phyloP scores from a whole-genome alignment of 2,888 invertebrate genomes.

The Cheilosia pagana region DNA sequence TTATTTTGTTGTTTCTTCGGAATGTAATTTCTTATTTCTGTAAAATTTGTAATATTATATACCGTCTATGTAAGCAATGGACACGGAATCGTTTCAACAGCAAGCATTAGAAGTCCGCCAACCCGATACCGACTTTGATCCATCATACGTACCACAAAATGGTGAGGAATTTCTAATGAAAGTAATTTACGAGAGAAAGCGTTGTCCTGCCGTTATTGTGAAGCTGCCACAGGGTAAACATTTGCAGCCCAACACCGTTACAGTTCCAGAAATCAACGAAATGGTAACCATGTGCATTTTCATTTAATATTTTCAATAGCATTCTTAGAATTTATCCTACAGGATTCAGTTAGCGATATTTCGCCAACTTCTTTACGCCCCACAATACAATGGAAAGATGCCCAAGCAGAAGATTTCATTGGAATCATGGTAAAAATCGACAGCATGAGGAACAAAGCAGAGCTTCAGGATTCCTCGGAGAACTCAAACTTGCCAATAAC shows the following conservation, averaged over 20 bases:
- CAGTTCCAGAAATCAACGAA: constrained; percentile 58
- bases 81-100: constrained; percentile 80
- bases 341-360: constrained; percentile 75
- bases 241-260: constrained; percentile 49
- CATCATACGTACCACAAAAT: constrained; percentile 78
- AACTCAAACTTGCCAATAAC: constrained; percentile 77
- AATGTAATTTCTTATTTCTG: constrained; percentile 4
- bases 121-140: constrained; percentile 81
- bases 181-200: constrained; percentile 81
- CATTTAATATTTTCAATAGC: not conserved
- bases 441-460: constrained; percentile 44
- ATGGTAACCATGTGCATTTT: constrained; percentile 53
- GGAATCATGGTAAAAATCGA: constrained; percentile 76
- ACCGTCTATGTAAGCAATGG: constrained; percentile 54
- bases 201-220: constrained; percentile 81
- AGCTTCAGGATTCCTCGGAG: constrained; percentile 67
- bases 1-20: constrained; percentile 22
- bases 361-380: constrained; percentile 78
- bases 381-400: constrained; percentile 81
- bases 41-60: not conserved
- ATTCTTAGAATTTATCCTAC: not conserved
- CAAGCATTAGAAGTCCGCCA: constrained; percentile 81
- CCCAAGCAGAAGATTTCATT: constrained; percentile 79
- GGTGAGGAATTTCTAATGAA: constrained; percentile 82
- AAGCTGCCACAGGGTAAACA: constrained; percentile 76